A percentile compares a stretch with the other conserved stretches of the same genome.
Conservation (phyloP, 1,140 invertebrate genomes). For the Ctenoplectra terminalis region DNA sequence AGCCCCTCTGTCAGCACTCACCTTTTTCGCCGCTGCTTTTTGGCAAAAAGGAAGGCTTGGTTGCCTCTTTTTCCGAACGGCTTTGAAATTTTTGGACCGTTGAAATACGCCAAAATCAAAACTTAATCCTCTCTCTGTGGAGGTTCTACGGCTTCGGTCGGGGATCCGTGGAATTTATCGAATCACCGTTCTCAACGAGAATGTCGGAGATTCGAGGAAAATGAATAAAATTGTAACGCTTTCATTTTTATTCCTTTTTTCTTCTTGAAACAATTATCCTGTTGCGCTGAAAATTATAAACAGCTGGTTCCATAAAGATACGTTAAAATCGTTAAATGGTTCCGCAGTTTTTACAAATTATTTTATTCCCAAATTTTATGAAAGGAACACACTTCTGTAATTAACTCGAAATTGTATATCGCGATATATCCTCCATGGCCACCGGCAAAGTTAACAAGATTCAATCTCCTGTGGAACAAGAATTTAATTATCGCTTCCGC, state of each 20-base stretch:
- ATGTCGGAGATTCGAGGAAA: too few relatives aligned
- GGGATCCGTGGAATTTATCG: neutral
- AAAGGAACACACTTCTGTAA: neutral
- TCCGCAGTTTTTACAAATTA: too few relatives aligned
- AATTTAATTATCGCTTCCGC: constrained; percentile 23
- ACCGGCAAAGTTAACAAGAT: neutral
- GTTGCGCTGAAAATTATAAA: too few relatives aligned
- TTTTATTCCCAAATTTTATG: too few relatives aligned
- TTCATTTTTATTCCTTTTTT: too few relatives aligned
- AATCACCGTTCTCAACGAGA: neutral
- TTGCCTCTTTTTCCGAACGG: neutral
- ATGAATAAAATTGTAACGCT: neutral
- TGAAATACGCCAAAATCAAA: constrained; percentile 26
- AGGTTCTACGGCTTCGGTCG: neutral
- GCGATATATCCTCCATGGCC: neutral
- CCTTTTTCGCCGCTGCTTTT: neutral
- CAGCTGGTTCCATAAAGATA: too few relatives aligned
- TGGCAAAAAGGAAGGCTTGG: neutral
- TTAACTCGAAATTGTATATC: neutral
- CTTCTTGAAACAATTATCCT: neutral
- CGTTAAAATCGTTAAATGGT: too few relatives aligned
- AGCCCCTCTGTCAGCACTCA: neutral
- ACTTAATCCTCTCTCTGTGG: constrained; percentile 3
- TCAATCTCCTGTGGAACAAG: neutral
- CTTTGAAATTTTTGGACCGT: constrained; percentile 27